A percentile compares a stretch with the other conserved stretches of the same genome.
phyloP scores from a whole-genome alignment of 1,140 invertebrate genomes.

The Chelonus insularis region DNA sequence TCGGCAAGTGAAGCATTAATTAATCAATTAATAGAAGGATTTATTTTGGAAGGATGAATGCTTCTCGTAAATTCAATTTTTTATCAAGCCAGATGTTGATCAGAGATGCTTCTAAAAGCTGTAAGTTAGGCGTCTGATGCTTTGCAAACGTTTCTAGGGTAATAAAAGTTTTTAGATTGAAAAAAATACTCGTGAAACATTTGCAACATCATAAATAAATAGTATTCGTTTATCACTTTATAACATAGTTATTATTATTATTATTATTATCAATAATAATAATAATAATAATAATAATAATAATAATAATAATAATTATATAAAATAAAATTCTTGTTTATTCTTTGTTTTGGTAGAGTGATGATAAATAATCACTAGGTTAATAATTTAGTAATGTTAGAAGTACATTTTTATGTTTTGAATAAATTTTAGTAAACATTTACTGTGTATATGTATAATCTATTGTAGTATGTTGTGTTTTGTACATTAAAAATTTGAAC shows the following conservation, averaged over 20 bases:
- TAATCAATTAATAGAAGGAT: no score
- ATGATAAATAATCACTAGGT: no score
- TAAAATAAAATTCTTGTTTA: slow-evolving; percentile 3
- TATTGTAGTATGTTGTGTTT: slow-evolving; percentile 45
- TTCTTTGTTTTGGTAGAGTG: no score
- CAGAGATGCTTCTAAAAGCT: background rate
- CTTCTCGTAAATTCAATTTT: background rate
- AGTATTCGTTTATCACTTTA: background rate
- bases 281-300: background rate
- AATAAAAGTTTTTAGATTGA: slow-evolving; percentile 16
- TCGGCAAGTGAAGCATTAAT: no score
- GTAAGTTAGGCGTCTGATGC: slow-evolving; percentile 23
- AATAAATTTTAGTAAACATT: no score
- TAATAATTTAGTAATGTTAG: no score
- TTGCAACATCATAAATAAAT: slow-evolving; percentile 53
- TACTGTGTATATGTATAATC: slow-evolving; percentile 34
- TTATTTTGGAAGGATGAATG: no score
- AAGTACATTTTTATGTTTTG: no score
- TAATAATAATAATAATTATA: background rate
- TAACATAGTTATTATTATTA: background rate
- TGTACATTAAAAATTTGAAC: slow-evolving; percentile 44
- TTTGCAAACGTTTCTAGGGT: slow-evolving; percentile 57
- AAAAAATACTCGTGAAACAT: slow-evolving; percentile 49
- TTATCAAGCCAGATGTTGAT: background rate
- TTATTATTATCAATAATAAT: background rate